phyloP scores from a whole-genome alignment of 1,140 invertebrate species.

The Zaprionus vittiger region DNA sequence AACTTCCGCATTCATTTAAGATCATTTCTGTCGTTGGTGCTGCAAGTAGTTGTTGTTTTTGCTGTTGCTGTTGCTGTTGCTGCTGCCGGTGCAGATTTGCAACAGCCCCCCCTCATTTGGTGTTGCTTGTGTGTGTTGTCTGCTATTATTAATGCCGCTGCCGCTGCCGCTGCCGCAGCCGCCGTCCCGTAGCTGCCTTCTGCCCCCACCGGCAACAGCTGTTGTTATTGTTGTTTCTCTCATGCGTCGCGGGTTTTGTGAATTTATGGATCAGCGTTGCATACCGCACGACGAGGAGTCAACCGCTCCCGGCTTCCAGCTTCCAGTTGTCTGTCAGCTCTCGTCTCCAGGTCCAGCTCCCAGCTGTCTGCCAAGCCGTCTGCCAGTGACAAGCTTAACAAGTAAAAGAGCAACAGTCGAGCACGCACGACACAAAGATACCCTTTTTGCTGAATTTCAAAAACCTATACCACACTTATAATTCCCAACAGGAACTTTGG shows the following conservation, averaged over 20 bases:
- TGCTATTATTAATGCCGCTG: slow-evolving; percentile 77
- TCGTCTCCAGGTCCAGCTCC: slow-evolving; percentile 3
- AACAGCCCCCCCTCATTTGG: slow-evolving; percentile 76
- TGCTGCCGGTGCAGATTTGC: slow-evolving; percentile 70
- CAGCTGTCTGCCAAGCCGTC: slow-evolving; percentile 46
- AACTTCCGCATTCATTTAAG: slow-evolving; percentile 84
- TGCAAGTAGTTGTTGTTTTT: slow-evolving; percentile 69
- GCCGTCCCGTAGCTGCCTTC: slow-evolving; percentile 40
- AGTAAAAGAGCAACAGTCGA: slow-evolving; percentile 3
- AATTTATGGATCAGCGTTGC: slow-evolving; percentile 77
- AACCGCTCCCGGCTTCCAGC: slow-evolving; percentile 5
- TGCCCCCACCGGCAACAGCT: slow-evolving; percentile 16
- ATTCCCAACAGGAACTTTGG: no score
- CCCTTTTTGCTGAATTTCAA: no score
- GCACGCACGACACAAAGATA: no score
- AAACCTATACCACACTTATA: not conserved
- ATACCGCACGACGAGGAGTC: slow-evolving; percentile 57
- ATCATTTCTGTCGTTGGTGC: slow-evolving; percentile 83
- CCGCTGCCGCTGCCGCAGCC: slow-evolving; percentile 42
- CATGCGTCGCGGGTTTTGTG: slow-evolving; percentile 45
- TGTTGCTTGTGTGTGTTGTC: slow-evolving; percentile 65
- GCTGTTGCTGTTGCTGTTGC: slow-evolving; percentile 54
- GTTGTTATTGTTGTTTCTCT: slow-evolving; percentile 21
- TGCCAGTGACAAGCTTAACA: slow-evolving; percentile 54
- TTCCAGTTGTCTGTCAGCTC: not conserved